Evolutionary conservation across 1,140 invertebrate species (phyloP).

Genomic region (Heliconius melpomene): DNA sequence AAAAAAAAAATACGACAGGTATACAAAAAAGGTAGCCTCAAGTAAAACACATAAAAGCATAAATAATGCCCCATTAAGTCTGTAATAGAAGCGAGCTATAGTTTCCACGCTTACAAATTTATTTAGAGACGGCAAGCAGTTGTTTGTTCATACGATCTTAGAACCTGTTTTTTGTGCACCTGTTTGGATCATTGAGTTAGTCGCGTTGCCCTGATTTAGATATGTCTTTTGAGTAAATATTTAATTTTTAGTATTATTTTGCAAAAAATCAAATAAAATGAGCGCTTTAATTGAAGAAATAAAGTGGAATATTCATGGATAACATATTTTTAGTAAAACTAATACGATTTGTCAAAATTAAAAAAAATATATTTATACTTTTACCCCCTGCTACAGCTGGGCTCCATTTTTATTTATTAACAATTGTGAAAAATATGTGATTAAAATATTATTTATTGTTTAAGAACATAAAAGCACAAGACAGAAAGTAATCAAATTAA

Average conservation of each 20-base stretch:
- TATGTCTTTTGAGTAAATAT: conserved; percentile 14
- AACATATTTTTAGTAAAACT: too few relatives aligned
- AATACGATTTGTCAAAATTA: too few relatives aligned
- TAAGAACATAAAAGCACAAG: background rate
- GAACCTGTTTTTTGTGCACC: conserved; percentile 49
- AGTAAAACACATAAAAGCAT: background rate
- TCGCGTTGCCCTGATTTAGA: conserved; percentile 47
- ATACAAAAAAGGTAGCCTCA: background rate
- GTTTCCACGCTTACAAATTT: conserved; percentile 38
- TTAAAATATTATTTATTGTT: too few relatives aligned
- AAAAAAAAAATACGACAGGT: background rate
- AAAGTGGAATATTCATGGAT: too few relatives aligned
- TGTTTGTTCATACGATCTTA: conserved; percentile 35
- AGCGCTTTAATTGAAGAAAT: too few relatives aligned
- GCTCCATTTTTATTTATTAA: too few relatives aligned
- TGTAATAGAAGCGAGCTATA: conserved; percentile 13
- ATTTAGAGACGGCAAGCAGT: conserved; percentile 36
- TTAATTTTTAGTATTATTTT: too few relatives aligned
- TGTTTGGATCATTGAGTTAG: conserved; percentile 42
- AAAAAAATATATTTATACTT: too few relatives aligned
- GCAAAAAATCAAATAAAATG: too few relatives aligned
- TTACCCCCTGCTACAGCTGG: too few relatives aligned
- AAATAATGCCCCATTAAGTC: conserved; percentile 19
- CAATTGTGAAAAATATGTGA: too few relatives aligned
- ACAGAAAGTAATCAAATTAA: background rate